Conservation (phyloP, 2,888 invertebrate species). For the Agrotis segetum region DNA sequence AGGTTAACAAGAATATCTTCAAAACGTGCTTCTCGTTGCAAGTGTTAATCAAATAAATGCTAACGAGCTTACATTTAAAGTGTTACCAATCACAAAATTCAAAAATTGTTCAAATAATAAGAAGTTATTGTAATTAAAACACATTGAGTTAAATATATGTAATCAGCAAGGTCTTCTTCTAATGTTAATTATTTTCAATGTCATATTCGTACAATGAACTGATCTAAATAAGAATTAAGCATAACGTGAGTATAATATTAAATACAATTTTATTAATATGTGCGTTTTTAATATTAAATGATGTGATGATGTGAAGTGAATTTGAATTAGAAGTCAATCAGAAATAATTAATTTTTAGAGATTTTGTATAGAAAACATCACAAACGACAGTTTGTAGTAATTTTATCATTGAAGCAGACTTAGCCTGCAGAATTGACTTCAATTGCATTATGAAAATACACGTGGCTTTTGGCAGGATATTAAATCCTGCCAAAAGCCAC, state of each 20-base stretch:
- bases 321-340: no score
- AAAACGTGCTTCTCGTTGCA: slow-evolving; percentile 32
- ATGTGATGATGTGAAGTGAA: no score
- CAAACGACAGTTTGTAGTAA: not conserved
- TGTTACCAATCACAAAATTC: slow-evolving; percentile 6
- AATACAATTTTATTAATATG: not conserved
- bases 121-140: slow-evolving; percentile 19
- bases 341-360: not conserved
- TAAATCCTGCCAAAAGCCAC: no score
- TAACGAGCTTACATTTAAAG: slow-evolving; percentile 30
- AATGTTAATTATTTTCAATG: slow-evolving; percentile 34
- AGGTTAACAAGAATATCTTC: slow-evolving; percentile 38
- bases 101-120: slow-evolving; percentile 17
- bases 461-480: no score
- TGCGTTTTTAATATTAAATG: not conserved
- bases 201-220: slow-evolving; percentile 51
- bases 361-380: not conserved
- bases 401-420: not conserved
- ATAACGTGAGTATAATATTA: slow-evolving; percentile 10
- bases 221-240: slow-evolving; percentile 13
- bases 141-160: slow-evolving; percentile 30
- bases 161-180: slow-evolving; percentile 26
- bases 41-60: slow-evolving; percentile 41
- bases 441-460: not conserved
- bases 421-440: not conserved